Base-by-base conservation (phyloP, 2,797 vertebrate genomes). In the Spheniscus humboldti region DNA sequence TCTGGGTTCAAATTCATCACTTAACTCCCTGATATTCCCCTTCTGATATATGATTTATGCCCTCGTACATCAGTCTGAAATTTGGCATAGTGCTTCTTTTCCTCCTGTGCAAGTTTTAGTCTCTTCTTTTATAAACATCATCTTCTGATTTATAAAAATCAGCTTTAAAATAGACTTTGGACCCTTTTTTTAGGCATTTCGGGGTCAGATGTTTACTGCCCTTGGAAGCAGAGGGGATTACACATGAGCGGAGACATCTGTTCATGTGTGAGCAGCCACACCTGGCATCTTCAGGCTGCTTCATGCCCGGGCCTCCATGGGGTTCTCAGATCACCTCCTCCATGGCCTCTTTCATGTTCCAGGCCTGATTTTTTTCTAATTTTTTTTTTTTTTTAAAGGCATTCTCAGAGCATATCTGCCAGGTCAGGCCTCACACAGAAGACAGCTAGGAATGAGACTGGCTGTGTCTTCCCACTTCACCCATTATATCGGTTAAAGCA, bases 221-320 rank as follows among this genome's bases (percentile, higher is more conserved):
- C 25, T 87, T 92, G 91, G 81, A 94, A 96, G 78, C 71, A 67
- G 94, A 93, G 52, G 78, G 78, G 82, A 93, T 95, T 92, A 86
- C 72, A 62, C 63, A 63, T 16, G 48, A 92, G 11, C 0, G 0
- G 47, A 91, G 91, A 93, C 91, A 96, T 96, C 77, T 96, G 92
- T 86, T 75, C 66, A 45, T 92, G 77, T 76, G 81, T 66, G 68
- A 95, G 88, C 81, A 94, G 72, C 63, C 95, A 95, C 96, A 96
- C 92, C 96, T 94, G 92, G 92, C 0, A 0, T 77, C 89, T 93
- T 74, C 81, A 67, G 64, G 62, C 85, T 95, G 87, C 75, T n/a
- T 94, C 81, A 31, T 47, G 81, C 68, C 75, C 12, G 2, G 27
- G 22, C 63, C 89, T 82, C 89, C 2, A 0, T 31, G 39, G 48